Evolutionary conservation across 2,888 invertebrate species (phyloP).

Genomic region (Drosophila meridionalis): DNA sequence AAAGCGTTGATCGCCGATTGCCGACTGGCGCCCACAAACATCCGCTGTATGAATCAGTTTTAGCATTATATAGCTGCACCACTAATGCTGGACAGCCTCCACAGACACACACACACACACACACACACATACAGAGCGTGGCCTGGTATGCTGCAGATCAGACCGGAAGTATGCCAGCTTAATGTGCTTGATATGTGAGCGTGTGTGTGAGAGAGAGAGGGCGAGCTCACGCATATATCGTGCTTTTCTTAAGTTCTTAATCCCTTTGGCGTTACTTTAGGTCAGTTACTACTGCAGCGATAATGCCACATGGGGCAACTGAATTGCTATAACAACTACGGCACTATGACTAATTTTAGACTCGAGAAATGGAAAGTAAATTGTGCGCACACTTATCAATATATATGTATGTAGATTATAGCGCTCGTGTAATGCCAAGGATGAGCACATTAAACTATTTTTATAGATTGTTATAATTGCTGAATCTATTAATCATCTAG

Average conservation of each 20-base stretch:
- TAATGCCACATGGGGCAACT: slow-evolving; percentile 15
- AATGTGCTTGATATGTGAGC: slow-evolving; percentile 1
- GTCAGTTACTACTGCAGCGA: slow-evolving; percentile 66
- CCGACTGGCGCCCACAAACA: slow-evolving; percentile 71
- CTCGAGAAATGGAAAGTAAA: slow-evolving; percentile 10
- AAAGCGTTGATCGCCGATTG: slow-evolving; percentile 58
- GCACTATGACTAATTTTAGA: slow-evolving; percentile 4
- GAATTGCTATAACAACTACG: background rate
- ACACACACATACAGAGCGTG: slow-evolving; percentile 5
- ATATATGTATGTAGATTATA: background rate
- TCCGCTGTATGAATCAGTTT: slow-evolving; percentile 66
- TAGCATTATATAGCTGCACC: slow-evolving; percentile 28
- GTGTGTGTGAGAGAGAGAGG: background rate
- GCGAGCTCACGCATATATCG: background rate
- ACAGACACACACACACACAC: background rate
- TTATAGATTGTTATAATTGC: background rate
- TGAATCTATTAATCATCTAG: background rate
- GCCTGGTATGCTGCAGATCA: slow-evolving; percentile 46
- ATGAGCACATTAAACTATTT: slow-evolving; percentile 1
- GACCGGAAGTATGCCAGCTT: slow-evolving; percentile 54
- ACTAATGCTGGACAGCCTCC: slow-evolving; percentile 15
- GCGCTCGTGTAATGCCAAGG: background rate
- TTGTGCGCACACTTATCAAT: background rate
- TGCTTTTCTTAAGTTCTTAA: slow-evolving; percentile 45
- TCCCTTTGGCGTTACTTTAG: slow-evolving; percentile 69